Conservation (phyloP, 2,888 invertebrate species). For the Pterostichus madidus region DNA sequence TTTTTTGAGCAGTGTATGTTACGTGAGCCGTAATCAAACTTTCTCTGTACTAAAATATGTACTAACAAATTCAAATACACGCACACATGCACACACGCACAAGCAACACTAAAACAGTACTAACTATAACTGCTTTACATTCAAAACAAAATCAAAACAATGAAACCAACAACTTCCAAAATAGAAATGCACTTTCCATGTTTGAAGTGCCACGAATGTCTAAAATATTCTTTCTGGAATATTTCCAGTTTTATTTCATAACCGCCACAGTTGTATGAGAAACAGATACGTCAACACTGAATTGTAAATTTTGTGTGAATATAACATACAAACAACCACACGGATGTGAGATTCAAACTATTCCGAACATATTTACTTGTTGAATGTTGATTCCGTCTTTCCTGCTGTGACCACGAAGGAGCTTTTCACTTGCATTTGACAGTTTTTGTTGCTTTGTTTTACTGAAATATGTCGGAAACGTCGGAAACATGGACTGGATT, state of each 20-base stretch:
- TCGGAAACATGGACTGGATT: no score
- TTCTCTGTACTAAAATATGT: no score
- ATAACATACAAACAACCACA: not conserved
- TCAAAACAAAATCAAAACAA: no score
- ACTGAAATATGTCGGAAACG: no score
- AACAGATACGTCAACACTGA: constrained; percentile 3
- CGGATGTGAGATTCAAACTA: not conserved
- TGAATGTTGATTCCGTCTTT: not conserved
- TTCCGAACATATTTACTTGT: constrained; percentile 2
- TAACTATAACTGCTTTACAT: no score
- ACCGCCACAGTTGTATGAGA: not conserved
- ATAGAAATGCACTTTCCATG: not conserved
- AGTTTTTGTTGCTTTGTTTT: no score
- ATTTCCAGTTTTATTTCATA: not conserved
- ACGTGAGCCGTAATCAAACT: no score
- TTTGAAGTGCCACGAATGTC: not conserved
- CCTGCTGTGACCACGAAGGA: not conserved
- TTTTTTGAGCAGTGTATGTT: no score
- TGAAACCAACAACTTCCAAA: not conserved
- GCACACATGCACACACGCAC: no score
- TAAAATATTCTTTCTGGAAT: not conserved
- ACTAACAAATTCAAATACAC: no score
- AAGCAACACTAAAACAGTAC: no score
- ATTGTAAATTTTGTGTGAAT: constrained; percentile 5
- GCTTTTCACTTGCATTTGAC: not conserved